Base-by-base conservation (phyloP, 2,113 vertebrate genomes). In the Mobula hypostoma region DNA sequence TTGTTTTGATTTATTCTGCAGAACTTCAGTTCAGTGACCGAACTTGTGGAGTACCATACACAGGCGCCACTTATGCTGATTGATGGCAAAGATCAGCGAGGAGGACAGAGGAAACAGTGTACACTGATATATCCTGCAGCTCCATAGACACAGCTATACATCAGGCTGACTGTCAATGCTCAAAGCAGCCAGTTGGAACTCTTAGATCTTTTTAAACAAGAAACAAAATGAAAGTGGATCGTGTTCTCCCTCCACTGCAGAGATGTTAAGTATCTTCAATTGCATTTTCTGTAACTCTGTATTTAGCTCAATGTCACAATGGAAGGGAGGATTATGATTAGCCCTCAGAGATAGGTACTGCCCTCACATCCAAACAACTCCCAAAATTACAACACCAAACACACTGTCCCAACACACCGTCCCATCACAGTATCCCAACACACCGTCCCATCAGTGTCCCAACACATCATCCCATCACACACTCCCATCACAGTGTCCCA, bases 1-100 rank as follows among this genome's bases (percentile, higher is more conserved):
- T 21, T 19, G 6, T 79, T 94, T 40, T 94, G 15, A 14, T 74
- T 88, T 92, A 79, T 95, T 92, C 76, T 2, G 7, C 95, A 97
- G 97, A 95, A 96, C 70, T 99, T 99, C 95, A 94, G 95, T 1
- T 97, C 97, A 17, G 98, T 99, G 94, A 95, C 95, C 40, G 97
- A 96, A 78, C 99, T 99, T 92, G 97, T 99, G 94, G 95, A 96
- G 32, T 97, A 98, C 95, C 98, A 98, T 96, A 97, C 95, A 94
- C 97, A 97, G 95, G 97, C 96, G 95, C 97, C 98, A 1, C 97
- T 99, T 95, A 96, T 99, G 85, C 97, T 99, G 94, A 99, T 99
- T 63, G 98, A 99, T 94, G 98, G 98, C 61, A 99, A 99, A 94
- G 98, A 99, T 95, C 97, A 98, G 90, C 95, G 96, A 7, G 96